Evolutionary conservation across 2,797 vertebrate genomes (phyloP), one percentile per base, ranked within the genome.

Genomic region (Diplodus puntazzo): DNA sequence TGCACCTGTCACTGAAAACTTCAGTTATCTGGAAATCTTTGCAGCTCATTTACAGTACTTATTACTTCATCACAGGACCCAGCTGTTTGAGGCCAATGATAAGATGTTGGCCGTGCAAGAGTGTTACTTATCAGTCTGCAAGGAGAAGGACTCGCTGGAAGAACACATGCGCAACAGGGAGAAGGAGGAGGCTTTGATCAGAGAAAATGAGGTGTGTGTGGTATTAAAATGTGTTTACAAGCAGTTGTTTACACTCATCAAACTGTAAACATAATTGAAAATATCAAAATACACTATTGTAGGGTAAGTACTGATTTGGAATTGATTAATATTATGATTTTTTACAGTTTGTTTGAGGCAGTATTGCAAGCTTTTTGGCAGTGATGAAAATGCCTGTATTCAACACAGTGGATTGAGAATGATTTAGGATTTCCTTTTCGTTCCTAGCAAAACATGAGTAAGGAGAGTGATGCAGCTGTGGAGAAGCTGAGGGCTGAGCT

Each of bases 71-170:
- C 73, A 77, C 91, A 99, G 98, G 90, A 89, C 87, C 75, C 94
- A 96, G 59, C 85, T 97, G 68, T 93, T 96, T 42, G 96, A 96
- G 52, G 81, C 95, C 75, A 96, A 88, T 58, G 96, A 95, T 81
- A 97, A 98, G 89, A 90, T 98, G 86, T 78, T 90, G 23, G 87
- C 90, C 0, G 97, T 98, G 63, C 97, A 99, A 87, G 97, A 99
- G 64, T 97, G 96, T 84, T 99, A 99, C 91, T 95, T 99, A 12
- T 92, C 95, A 16, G 92, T 99, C 59, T 99, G 98, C 94, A 94
- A 85, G 76, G 98, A 99, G 82, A 99, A 97, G 85, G 96, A 98
- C 72, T 50, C 75, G 42, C 91, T 98, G 21, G 97, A 98, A 79
- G 89, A 89, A 27, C 84, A 80, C 49, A 80, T 96, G 57, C 92